A percentile compares a stretch with the other conserved stretches of the same genome.
Conservation (phyloP, 23 tunicate species). For the Oikopleura albicans region DNA sequence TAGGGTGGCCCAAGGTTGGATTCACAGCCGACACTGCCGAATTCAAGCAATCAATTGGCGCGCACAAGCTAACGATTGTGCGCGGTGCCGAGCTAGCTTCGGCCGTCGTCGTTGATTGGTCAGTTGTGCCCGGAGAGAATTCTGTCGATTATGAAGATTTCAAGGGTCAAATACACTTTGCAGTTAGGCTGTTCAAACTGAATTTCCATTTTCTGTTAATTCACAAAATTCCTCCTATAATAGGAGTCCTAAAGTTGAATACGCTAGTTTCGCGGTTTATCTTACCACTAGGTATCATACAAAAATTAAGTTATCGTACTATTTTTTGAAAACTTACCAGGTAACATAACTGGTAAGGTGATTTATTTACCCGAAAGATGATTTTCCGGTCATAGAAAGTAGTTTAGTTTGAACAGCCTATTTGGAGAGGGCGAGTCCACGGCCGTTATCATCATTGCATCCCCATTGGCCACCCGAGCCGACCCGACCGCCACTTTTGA, state of each 20-base stretch:
- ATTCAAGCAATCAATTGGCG: conserved; percentile 4
- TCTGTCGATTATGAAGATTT: background rate
- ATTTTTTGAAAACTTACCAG: too few relatives aligned
- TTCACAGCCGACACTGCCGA: background rate
- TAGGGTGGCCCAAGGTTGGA: conserved; percentile 10
- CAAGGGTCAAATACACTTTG: background rate
- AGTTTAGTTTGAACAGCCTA: too few relatives aligned
- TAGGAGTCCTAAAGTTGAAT: too few relatives aligned
- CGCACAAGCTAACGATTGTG: background rate
- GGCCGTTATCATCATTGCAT: background rate
- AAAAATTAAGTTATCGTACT: too few relatives aligned
- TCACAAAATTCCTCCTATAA: too few relatives aligned
- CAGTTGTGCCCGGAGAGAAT: background rate
- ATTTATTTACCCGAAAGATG: too few relatives aligned
- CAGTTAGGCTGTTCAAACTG: too few relatives aligned
- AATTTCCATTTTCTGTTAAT: too few relatives aligned
- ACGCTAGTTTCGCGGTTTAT: too few relatives aligned
- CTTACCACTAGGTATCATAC: too few relatives aligned
- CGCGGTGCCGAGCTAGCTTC: background rate
- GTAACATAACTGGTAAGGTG: too few relatives aligned
- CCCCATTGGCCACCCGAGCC: background rate
- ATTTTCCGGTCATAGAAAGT: too few relatives aligned
- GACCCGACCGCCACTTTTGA: background rate
- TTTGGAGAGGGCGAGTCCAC: conserved; percentile 14
- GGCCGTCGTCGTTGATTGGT: background rate